Percentiles rank a stretch among this genome's conserved stretches.
Evolutionary conservation across 2,113 vertebrate genomes (phyloP).

Genomic region (Brachypodius melanocephalos): DNA sequence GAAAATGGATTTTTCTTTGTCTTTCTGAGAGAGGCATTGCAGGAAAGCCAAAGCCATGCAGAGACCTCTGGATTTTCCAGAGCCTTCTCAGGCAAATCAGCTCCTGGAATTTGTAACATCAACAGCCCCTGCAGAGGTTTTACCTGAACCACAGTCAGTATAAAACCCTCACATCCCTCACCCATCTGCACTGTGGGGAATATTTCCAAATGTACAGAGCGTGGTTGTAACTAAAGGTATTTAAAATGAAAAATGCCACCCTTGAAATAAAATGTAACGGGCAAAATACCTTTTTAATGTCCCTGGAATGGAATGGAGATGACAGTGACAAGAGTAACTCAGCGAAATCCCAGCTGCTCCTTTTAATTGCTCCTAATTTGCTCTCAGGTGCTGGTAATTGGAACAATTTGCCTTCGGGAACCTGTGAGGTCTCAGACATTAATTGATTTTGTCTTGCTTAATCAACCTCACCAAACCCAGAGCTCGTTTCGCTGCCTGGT

Average conservation of each 20-base stretch:
- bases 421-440: conserved; percentile 69
- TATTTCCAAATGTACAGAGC: neutral
- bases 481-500: conserved; percentile 3
- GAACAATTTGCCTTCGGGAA: conserved; percentile 73
- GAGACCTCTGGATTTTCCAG: neutral
- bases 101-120: neutral
- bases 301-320: neutral
- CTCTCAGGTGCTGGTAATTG: conserved; percentile 71
- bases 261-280: neutral
- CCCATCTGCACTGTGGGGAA: neutral
- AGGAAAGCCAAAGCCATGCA: neutral
- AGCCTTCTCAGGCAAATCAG: neutral
- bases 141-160: neutral
- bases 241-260: neutral
- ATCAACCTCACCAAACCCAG: conserved; percentile 56
- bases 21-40: neutral
- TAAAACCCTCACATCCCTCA: neutral
- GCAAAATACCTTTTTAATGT: neutral
- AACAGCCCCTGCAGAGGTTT: neutral
- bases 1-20: neutral
- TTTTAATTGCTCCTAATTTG: conserved; percentile 77
- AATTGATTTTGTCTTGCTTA: conserved; percentile 76
- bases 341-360: conserved; percentile 34
- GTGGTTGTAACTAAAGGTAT: neutral
- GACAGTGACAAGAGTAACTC: conserved; percentile 13